Evolutionary conservation across 2,797 vertebrate genomes (phyloP).

Genomic region (Megalops cyprinoides): DNA sequence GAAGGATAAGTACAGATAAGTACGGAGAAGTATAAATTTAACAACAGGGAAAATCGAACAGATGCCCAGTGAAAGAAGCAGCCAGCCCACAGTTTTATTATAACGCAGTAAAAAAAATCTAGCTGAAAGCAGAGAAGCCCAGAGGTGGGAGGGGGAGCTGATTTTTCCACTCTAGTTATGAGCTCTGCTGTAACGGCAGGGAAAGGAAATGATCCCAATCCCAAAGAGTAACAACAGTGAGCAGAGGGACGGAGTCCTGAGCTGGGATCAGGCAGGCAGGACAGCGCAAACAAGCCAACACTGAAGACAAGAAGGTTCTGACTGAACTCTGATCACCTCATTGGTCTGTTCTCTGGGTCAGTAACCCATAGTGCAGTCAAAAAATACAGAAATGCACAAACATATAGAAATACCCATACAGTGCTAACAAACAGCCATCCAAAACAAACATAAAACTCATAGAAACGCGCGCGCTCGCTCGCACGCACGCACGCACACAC

Average conservation of each 20-base stretch:
- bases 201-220: neutral
- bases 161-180: neutral
- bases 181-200: neutral
- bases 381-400: neutral
- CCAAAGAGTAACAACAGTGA: neutral
- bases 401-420: neutral
- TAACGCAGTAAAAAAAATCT: neutral
- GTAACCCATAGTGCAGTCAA: neutral
- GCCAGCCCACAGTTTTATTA: neutral
- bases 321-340: neutral
- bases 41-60: neutral
- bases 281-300: neutral
- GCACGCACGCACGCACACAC: conserved; percentile 42
- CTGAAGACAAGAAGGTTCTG: neutral
- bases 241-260: neutral
- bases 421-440: too few species aligned
- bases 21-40: too few species aligned
- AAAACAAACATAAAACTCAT: too few species aligned
- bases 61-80: neutral
- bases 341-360: neutral
- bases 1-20: neutral
- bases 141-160: neutral
- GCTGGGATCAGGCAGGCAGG: conserved; percentile 5
- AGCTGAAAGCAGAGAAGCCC: neutral
- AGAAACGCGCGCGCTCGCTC: conserved; percentile 66